Evolutionary conservation across 2,113 vertebrate species (phyloP).

Genomic region (Epinephelus cyanopodus): DNA sequence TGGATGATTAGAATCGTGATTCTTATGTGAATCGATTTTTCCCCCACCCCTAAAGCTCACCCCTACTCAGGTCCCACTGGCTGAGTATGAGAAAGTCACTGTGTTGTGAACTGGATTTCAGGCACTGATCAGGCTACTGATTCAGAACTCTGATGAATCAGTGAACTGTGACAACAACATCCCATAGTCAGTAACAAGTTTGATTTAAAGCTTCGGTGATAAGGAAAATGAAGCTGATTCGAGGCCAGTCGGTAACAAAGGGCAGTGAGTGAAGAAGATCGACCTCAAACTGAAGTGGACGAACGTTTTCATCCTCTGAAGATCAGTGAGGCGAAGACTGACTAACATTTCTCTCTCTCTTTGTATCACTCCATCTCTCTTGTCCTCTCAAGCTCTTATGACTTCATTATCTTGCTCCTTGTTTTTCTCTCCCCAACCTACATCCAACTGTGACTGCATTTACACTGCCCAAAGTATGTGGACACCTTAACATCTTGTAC

Average conservation of each 20-base stretch:
- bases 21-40: too few species aligned
- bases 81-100: too few species aligned
- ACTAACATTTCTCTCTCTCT: neutral
- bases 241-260: neutral
- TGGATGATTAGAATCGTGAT: too few species aligned
- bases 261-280: too few species aligned
- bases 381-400: neutral
- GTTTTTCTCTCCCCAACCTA: neutral
- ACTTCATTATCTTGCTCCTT: constrained; percentile 1
- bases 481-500: neutral
- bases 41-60: too few species aligned
- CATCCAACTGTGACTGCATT: neutral
- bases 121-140: neutral
- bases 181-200: neutral
- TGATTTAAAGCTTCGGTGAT: too few species aligned
- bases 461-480: neutral
- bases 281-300: neutral
- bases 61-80: too few species aligned
- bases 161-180: neutral
- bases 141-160: neutral
- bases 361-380: neutral
- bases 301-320: neutral
- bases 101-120: too few species aligned
- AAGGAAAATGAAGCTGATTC: neutral
- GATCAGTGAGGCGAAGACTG: constrained; percentile 2